Conservation (phyloP, 2,888 invertebrate genomes). For the Cephonodes hylas region DNA sequence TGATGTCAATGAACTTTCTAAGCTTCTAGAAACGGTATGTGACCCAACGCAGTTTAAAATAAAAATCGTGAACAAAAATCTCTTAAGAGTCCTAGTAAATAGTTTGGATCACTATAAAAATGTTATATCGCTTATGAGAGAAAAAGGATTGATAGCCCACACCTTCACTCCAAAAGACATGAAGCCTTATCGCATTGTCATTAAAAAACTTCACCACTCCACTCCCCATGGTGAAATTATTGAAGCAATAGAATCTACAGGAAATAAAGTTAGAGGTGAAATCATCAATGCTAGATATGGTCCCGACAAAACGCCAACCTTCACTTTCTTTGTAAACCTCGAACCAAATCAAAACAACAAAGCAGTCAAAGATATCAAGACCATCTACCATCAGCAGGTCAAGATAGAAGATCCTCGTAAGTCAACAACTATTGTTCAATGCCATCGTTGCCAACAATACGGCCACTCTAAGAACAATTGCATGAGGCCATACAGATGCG, state of each 20-base stretch:
- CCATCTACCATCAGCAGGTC: slow-evolving; percentile 21
- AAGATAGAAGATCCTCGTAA: no score
- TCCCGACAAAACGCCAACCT: slow-evolving; percentile 23
- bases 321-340: slow-evolving; percentile 31
- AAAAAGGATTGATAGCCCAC: slow-evolving; percentile 27
- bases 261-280: slow-evolving; percentile 26
- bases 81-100: slow-evolving; percentile 11
- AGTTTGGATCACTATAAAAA: slow-evolving; percentile 18
- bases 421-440: no score
- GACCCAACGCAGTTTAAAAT: slow-evolving; percentile 7
- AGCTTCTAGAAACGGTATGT: slow-evolving; percentile 14
- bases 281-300: slow-evolving; percentile 24
- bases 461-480: no score
- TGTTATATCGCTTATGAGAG: slow-evolving; percentile 15
- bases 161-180: slow-evolving; percentile 28
- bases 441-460: no score
- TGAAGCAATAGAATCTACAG: slow-evolving; percentile 17
- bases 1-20: slow-evolving; percentile 18
- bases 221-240: slow-evolving; percentile 22
- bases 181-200: slow-evolving; percentile 25
- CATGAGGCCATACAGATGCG: slow-evolving; percentile 21
- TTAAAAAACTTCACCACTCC: slow-evolving; percentile 26
- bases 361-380: slow-evolving; percentile 17
- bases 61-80: slow-evolving; percentile 18
- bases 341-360: slow-evolving; percentile 21